Evolutionary conservation across 2,888 invertebrate species (phyloP).

Genomic region (Apotomis betuletana): DNA sequence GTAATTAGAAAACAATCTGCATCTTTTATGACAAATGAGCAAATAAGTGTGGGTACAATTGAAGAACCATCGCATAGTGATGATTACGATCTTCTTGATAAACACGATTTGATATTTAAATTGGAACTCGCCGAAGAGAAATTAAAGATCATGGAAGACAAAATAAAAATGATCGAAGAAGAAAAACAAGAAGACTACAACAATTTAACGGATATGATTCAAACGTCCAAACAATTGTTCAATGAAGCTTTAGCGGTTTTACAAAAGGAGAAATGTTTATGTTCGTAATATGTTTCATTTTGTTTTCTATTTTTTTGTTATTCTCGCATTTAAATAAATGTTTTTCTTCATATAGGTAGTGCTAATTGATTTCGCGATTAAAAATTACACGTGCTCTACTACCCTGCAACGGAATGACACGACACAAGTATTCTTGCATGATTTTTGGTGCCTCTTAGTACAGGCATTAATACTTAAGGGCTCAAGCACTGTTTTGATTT

Average conservation of each 20-base stretch:
- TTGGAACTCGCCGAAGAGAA: slow-evolving; percentile 87
- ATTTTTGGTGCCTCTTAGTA: too few relatives aligned
- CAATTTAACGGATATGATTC: slow-evolving; percentile 82
- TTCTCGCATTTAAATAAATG: slow-evolving; percentile 32
- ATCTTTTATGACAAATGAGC: slow-evolving; percentile 55
- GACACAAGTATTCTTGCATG: too few relatives aligned
- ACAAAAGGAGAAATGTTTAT: slow-evolving; percentile 73
- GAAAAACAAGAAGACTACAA: slow-evolving; percentile 85
- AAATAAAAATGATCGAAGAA: slow-evolving; percentile 85
- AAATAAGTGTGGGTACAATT: slow-evolving; percentile 61
- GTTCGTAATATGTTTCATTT: slow-evolving; percentile 55
- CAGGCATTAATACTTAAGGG: too few relatives aligned
- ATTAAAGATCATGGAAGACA: slow-evolving; percentile 85
- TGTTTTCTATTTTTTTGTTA: slow-evolving; percentile 36
- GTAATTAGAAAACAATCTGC: slow-evolving; percentile 62
- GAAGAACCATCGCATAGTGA: slow-evolving; percentile 60
- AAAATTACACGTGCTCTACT: too few relatives aligned
- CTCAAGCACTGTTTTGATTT: too few relatives aligned
- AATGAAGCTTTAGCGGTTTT: slow-evolving; percentile 79
- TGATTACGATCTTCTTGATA: slow-evolving; percentile 62
- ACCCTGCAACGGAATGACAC: too few relatives aligned
- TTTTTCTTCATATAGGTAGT: slow-evolving; percentile 1
- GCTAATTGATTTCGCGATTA: slow-evolving; percentile 5
- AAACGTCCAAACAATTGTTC: slow-evolving; percentile 82
- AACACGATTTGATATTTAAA: slow-evolving; percentile 73